phyloP scores from a whole-genome alignment of 2,888 invertebrate genomes.

The Hermaeophaga mercurialis region DNA sequence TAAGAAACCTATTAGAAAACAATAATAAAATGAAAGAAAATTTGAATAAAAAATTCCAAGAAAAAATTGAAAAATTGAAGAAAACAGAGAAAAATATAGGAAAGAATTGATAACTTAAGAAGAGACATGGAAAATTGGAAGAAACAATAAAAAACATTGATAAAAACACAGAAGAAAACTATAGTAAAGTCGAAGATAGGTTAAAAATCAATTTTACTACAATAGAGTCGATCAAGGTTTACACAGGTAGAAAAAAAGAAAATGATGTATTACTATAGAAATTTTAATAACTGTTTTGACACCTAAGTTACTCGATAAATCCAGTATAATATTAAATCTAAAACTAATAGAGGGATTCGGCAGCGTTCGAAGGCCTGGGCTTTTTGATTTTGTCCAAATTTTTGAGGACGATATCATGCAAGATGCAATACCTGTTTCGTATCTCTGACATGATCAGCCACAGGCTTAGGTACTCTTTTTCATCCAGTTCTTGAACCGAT shows the following conservation, averaged over 20 bases:
- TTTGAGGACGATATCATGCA: constrained; percentile 97
- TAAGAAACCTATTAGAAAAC: too few relatives aligned
- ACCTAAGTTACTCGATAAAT: not conserved
- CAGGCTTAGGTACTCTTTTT: constrained; percentile 94
- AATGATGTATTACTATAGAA: too few relatives aligned
- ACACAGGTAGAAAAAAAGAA: too few relatives aligned
- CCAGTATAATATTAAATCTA: constrained; percentile 10
- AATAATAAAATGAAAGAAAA: not conserved
- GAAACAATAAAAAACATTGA: too few relatives aligned
- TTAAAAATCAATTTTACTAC: too few relatives aligned
- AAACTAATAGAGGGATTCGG: constrained; percentile 77
- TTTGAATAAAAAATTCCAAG: too few relatives aligned
- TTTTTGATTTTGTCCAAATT: constrained; percentile 99
- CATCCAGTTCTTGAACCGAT: constrained; percentile 92
- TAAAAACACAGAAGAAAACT: too few relatives aligned
- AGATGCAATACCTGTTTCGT: constrained; percentile 95
- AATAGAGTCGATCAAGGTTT: too few relatives aligned
- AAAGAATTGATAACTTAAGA: not conserved
- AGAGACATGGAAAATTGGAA: too few relatives aligned
- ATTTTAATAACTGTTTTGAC: too few relatives aligned
- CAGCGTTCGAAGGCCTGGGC: constrained; percentile 87
- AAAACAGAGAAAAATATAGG: constrained; percentile 1
- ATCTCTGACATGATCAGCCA: constrained; percentile 95
- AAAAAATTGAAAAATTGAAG: not conserved
- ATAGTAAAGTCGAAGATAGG: too few relatives aligned